Base-by-base conservation (phyloP, 2,888 invertebrate species). In the Brachyptera putata region DNA sequence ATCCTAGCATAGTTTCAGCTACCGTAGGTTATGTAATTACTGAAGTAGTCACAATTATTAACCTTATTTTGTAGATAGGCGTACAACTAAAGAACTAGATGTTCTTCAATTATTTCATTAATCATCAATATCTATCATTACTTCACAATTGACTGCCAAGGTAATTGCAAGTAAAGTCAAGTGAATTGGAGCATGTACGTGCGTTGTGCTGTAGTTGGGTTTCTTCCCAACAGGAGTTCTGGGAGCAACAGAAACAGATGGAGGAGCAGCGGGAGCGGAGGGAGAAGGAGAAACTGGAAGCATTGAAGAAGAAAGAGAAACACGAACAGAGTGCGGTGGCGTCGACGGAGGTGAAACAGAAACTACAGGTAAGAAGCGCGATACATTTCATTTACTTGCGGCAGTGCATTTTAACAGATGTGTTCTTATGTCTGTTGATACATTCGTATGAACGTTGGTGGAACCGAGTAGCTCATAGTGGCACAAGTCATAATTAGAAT, bases 291-390 rank as follows among this genome's bases (percentile, higher is more conserved):
- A 82, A 87, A 69, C 81, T 91, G 67, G 92, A 94, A 71, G 87
- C 89, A 66, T 81, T 95, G 69, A 85, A 91, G 72, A 93, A 94
- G 77, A 95, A 95, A 75, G 93, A 95, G 76, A 94, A 94, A 75
- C 89, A 91, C 73, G 94, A 95, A 75, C 93, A 94, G 78, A 95
- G 95, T 78, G 96, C 96, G 60, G 89, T 95, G 71, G 96, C 97
- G 66, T 96, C 95, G 66, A 88, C 91, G 21, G 95, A 95, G 77
- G 97, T 97, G 72, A 97, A 96, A 76, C 94, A 94, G 79, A 91
- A 93, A 72, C 80, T 96, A 69, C 94, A 94, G 83, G 93, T 89
- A 72, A 30, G 56, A n/a, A n/a, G n/a, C 14, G 30, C n/a, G n/a
- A n/a, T n/a, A n/a, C n/a, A n/a, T n/a, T n/a, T n/a, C n/a, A n/a